Base-by-base conservation (phyloP, 2,888 invertebrate genomes). In the Ischnus inquisitorius region DNA sequence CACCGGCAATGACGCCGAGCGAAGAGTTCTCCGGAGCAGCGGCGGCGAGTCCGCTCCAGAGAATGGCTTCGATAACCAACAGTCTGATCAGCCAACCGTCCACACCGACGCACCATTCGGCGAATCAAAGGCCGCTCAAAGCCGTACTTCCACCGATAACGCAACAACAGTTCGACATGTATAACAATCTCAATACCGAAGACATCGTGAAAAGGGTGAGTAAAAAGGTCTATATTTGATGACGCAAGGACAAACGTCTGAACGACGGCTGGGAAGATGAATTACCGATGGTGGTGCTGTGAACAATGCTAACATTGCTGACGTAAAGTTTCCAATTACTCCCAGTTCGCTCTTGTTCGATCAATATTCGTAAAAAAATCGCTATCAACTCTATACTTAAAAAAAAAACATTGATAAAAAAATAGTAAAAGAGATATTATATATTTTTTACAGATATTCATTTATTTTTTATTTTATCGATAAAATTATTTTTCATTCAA, bases 11-110 rank as follows among this genome's bases (percentile, higher is more conserved):
- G 94, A 97, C 96, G 62, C 96, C 97, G 41, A 96, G 95, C 88
- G 97, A 97, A 81, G 98, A 98, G 91, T 97, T 97, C 90, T 95
- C 96, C 74, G 95, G 95, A 85, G 96, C 96, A 2, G 96, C 97
- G 0, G 97, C 98, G 10, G 98, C 98, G 25, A 98, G 98, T 92
- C 99, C 99, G 0, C 94, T 99, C 72, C 99, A 99, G 94, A 95
- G 99, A 91, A 99, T 99, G 99, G 99, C 99, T 84, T 98, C 98
- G 87, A 99, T 99, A 90, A 99, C 99, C 64, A 99, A 99, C 94
- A 98, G 98, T 86, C 95, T 99, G 88, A 98, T 99, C 92, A 98
- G 98, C 87, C 97, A 98, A 95, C 97, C 97, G 80, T 96, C 97
- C 83, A 96, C 97, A 83, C 97, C 98, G 87, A 96, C 97, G 10